Evolutionary conservation across 2,113 vertebrate genomes (phyloP).

Genomic region (Papio anubis): DNA sequence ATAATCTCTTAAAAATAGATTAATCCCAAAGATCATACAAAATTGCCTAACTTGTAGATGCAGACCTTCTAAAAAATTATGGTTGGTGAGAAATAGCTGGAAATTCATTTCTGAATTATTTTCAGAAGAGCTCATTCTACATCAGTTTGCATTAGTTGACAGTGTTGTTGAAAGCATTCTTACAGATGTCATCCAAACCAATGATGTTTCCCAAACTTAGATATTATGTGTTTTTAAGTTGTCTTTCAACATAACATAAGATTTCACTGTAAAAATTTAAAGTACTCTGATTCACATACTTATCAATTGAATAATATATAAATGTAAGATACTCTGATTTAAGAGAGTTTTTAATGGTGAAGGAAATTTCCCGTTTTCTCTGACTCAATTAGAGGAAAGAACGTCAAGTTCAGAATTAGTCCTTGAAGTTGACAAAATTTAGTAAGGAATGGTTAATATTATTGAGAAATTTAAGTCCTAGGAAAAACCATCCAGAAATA

Average conservation of each 20-base stretch:
- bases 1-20: slow-evolving; percentile 12
- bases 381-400: neutral
- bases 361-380: neutral
- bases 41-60: neutral
- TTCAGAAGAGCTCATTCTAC: neutral
- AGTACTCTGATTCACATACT: neutral
- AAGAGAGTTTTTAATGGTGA: neutral
- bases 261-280: slow-evolving; percentile 6
- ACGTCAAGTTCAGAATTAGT: neutral
- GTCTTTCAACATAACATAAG: neutral
- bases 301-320: slow-evolving; percentile 19
- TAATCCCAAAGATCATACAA: neutral
- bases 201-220: neutral
- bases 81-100: slow-evolving; percentile 1
- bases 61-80: slow-evolving; percentile 24
- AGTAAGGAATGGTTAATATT: slow-evolving; percentile 33
- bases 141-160: neutral
- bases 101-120: slow-evolving; percentile 26
- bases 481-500: neutral
- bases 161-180: neutral
- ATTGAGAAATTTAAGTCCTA: neutral
- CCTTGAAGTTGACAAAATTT: slow-evolving; percentile 45
- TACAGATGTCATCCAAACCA: neutral
- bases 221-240: neutral
- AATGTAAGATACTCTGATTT: neutral